These are phyloP conservation scores for Gymnobelideus leadbeateri DNA, from an alignment of 2,113 vertebrate species.

Conservation along the genomic window DNA sequence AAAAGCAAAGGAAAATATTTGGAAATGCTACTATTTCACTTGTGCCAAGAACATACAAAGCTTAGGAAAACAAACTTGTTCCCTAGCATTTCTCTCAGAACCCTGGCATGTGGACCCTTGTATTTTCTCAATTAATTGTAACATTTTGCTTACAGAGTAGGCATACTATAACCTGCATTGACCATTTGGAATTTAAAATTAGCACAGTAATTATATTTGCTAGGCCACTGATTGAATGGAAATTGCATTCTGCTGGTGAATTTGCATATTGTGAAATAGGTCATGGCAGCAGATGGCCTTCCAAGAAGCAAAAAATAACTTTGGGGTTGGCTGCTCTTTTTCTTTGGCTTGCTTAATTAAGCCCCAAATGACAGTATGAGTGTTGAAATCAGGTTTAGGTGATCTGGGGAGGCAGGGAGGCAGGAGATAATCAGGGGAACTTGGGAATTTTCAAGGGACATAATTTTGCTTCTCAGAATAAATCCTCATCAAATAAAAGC, in stretches of 20 bases:
- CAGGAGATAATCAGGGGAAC: conserved; percentile 59
- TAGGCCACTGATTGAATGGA: conserved; percentile 78
- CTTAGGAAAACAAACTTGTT: conserved; percentile 35
- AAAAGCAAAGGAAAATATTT: conserved; percentile 13
- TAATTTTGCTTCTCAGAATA: conserved; percentile 45
- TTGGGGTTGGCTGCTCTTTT: conserved; percentile 72
- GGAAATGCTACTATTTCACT: conserved; percentile 8
- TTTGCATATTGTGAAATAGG: conserved; percentile 83
- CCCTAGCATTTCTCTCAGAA: conserved; percentile 65
- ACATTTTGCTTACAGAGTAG: conserved; percentile 64
- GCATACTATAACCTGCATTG: conserved; percentile 74
- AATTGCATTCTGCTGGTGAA: conserved; percentile 77
- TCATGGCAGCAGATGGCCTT: conserved; percentile 83
- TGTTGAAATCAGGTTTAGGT: conserved; percentile 74
- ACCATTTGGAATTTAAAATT: conserved; percentile 83
- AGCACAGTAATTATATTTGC: conserved; percentile 83
- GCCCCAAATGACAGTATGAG: conserved; percentile 51
- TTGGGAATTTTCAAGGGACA: conserved; percentile 73
- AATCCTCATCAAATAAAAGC: not conserved
- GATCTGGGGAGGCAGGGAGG: conserved; percentile 17
- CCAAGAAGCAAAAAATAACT: conserved; percentile 75
- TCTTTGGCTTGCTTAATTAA: conserved; percentile 74
- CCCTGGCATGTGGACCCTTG: conserved; percentile 29
- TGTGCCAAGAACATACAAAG: conserved; percentile 5
- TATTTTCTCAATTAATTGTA: conserved; percentile 57